Conservation (phyloP, 1,140 invertebrate genomes). For the Solen grandis region DNA sequence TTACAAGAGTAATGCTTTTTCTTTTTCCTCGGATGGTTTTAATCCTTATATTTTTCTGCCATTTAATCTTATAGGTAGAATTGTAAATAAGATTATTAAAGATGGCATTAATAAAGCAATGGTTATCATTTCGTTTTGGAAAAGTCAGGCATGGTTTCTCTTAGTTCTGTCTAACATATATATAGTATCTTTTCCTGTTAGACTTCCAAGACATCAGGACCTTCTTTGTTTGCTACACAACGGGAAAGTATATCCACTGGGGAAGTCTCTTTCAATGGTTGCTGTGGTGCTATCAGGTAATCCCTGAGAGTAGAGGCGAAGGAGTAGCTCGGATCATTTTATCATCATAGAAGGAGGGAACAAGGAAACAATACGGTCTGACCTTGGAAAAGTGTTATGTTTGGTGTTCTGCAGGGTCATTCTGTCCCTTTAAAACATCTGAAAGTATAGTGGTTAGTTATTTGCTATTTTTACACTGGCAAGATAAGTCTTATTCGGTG, state of each 20-base stretch:
- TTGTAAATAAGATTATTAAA: conserved; percentile 10
- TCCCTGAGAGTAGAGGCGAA: background rate
- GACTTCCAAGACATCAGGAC: conserved; percentile 34
- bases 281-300: conserved; percentile 25
- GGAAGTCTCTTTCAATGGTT: no score
- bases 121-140: background rate
- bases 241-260: background rate
- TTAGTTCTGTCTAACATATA: conserved; percentile 21
- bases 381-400: no score
- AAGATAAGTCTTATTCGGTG: no score
- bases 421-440: no score
- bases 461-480: no score
- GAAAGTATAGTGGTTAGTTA: no score
- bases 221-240: background rate
- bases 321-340: background rate
- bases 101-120: background rate
- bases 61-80: no score
- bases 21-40: background rate
- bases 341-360: no score
- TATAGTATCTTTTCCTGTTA: no score
- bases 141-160: background rate
- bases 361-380: no score
- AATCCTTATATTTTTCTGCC: conserved; percentile 14
- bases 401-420: no score
- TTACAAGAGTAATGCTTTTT: background rate